Evolutionary conservation across 2,113 vertebrate genomes (phyloP), one percentile per base, ranked within the genome.

Genomic region (Malaclemys terrapin): DNA sequence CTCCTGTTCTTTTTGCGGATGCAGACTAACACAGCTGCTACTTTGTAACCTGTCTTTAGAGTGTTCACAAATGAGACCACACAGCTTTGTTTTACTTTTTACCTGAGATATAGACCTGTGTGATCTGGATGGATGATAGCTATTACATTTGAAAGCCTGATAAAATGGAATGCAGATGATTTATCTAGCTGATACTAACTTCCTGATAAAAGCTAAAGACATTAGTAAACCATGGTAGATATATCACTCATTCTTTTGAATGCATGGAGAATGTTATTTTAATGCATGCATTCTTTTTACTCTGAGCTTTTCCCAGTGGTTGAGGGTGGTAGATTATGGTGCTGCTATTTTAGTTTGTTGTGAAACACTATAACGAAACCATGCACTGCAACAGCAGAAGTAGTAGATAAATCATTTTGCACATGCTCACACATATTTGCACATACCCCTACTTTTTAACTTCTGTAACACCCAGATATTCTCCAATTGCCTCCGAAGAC

Each of bases 101-200:
- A 97, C 96, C 92, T 97, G 93, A 96, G 82, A 62, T 90, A 81
- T 85, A 93, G 90, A 89, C 89, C 82, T 97, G 96, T 97, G 97
- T 97, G 97, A 97, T 96, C 97, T 97, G 93, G 92, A 94, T 96
- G 92, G 92, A 91, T 96, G 79, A 79, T 87, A 92, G 96, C 93
- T 97, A 96, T 96, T 97, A 90, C 92, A 94, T 94, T 90, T 93
- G 94, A 97, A 97, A 96, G 95, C 82, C 93, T 93, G 95, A 96
- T 97, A 95, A 95, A 97, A 96, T 86, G 90, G 91, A 96, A 96
- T 95, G 90, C 65, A 93, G 89, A 91, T 95, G 95, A 96, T 97
- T 97, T 97, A 96, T 97, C 96, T 96, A 85, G 84, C 90, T 94
- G 92, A 95, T 95, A 94, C 57, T 80, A 88, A 82, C 75, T 82